phyloP scores from a whole-genome alignment of 35 echinoderm and acorn worm genomes.

The Acanthaster planci region DNA sequence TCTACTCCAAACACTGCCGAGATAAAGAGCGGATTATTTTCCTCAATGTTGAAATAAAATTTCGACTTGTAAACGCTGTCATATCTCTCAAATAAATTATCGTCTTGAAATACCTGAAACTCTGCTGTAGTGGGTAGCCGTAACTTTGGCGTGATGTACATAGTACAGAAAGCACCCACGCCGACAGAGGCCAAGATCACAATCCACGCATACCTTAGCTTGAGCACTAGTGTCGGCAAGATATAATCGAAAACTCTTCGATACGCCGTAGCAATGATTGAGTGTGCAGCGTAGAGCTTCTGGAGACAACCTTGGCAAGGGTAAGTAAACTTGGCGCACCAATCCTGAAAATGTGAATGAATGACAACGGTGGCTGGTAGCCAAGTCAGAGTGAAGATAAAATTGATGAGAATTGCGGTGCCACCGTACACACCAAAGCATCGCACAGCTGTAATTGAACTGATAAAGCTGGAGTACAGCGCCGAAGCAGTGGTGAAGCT shows the following conservation, averaged over 20 bases:
- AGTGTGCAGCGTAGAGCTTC: background rate
- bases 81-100: conserved; percentile 63
- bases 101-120: conserved; percentile 57
- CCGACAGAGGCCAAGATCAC: conserved; percentile 37
- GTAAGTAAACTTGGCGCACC: background rate
- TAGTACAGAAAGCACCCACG: conserved; percentile 39
- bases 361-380: conserved; percentile 74
- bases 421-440: conserved; percentile 83
- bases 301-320: background rate
- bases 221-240: conserved; percentile 43
- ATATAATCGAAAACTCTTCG: conserved; percentile 39
- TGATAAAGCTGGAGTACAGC: conserved; percentile 52
- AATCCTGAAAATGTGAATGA: conserved; percentile 63
- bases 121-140: conserved; percentile 41
- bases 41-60: conserved; percentile 57
- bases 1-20: conserved; percentile 46
- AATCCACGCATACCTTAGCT: conserved; percentile 63
- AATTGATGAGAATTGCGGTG: conserved; percentile 66
- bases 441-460: conserved; percentile 64
- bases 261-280: background rate
- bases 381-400: conserved; percentile 88
- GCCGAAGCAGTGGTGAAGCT: conserved; percentile 85
- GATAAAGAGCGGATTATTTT: background rate
- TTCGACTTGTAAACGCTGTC: conserved; percentile 37
- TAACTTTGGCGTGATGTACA: conserved; percentile 51